Evolutionary conservation across 2,113 vertebrate species (phyloP), one percentile per base, ranked within the genome.

Genomic region (Takifugu bimaculatus): DNA sequence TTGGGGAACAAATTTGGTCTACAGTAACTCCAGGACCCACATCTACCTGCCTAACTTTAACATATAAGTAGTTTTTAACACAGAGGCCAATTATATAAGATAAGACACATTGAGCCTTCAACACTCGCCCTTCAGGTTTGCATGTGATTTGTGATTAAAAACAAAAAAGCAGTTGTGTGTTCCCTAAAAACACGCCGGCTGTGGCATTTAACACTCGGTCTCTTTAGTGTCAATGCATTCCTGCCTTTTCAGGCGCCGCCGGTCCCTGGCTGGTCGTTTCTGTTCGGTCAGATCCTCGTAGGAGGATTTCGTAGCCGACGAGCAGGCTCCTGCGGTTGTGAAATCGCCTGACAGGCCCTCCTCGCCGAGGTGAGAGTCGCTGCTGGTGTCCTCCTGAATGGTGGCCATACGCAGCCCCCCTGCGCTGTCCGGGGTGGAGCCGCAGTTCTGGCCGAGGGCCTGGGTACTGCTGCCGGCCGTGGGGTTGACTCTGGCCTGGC

Each of bases 301-400:
- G 80, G 95, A 99, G 25, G 94, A 98, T 81, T 93, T 98, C 86
- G 91, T 93, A 0, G 91, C 91, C 0, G 89, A 88, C 78, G 82
- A 89, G 87, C 51, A 89, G 80, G 76, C 86, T 89, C 77, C 90
- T 82, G 90, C 94, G 50, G 87, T 94, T 25, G 92, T 93, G 89
- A 94, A 96, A 78, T 93, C 93, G 77, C 92, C 95, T 42, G 91
- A 28, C 74, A 13, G 92, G 58, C 75, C 88, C 0, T 95, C 94
- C 74, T 95, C 95, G 0, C 89, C 95, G 2, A 80, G 84, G 67
- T 94, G 93, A 2, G 93, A 97, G 92, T 94, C 96, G 0, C 81
- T 93, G 90, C 93, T 96, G 9, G 92, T 93, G 88, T 98, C 96
- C 86, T 99, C 97, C 89, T 96, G 94, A 84, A 99, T 99, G 1